Base-by-base conservation (phyloP, 2,888 invertebrate genomes). In the Sesamia inferens region DNA sequence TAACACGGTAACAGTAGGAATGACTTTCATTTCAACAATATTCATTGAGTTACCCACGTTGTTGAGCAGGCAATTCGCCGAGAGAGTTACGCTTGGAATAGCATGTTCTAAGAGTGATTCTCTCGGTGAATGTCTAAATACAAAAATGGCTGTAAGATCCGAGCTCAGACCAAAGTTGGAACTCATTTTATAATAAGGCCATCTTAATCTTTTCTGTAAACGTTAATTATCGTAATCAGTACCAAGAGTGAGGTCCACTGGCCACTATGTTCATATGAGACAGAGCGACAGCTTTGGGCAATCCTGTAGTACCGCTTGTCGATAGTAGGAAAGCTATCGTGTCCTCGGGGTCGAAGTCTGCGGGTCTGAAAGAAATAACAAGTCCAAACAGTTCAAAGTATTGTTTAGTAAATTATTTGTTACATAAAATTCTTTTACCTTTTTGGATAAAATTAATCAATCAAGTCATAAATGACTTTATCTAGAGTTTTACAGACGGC, bases 281-380 rank as follows among this genome's bases (percentile, higher is more conserved):
- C 0, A 87, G 24, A 5, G 84, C 79, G 48, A 89, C 91, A 5
- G 83, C 65, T 80, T 93, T 93, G 0, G 92, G 91, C 10, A 87
- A 39, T 2, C 92, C 92, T 4, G 91, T 92, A 0, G 92, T 88
- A 0, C 93, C 93, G 42, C 93, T 92, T 0, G 93, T 92, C 0
- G 89, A 68, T 47, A 90, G 55, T 2, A 92, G 68, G 31, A 87
- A 69, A 0, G 87, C 85, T 39, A 84, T 77, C 0, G 89, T 89
- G 10, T 90, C 85, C 6, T 79, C 87, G 5, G 92, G 78, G 61
- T 92, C 88, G 8, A 92, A 89, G 59, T 92, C 89, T 11, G 80
- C 68, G 47, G 88, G 73, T 61, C 92, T 92, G 78, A n/a, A 87
- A 86, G 5, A 31, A 55, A 54, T 13, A 55, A 76, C 13, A n/a